These are phyloP conservation scores for Macrobrachium rosenbergii DNA, from an alignment of 1,140 invertebrate genomes.

Conservation along the genomic window DNA sequence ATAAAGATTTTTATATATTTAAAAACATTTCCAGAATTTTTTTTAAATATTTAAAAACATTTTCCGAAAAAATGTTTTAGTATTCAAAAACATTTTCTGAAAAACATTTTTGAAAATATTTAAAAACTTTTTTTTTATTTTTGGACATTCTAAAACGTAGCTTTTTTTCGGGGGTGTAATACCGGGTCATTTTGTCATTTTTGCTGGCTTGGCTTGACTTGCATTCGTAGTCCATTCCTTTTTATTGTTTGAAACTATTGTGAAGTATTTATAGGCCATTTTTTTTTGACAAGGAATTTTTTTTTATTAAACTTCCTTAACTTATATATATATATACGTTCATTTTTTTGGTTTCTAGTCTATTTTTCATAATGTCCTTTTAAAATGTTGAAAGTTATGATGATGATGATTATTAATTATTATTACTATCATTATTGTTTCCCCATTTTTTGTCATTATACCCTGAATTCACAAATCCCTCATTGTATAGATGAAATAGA, in stretches of 20 bases:
- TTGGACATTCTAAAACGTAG: background rate
- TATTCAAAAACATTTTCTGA: too few relatives aligned
- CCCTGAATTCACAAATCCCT: background rate
- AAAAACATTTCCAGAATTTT: too few relatives aligned
- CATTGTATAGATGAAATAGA: constrained; percentile 59
- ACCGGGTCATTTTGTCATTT: constrained; percentile 28
- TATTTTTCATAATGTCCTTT: constrained; percentile 50
- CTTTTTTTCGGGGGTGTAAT: background rate
- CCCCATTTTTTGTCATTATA: constrained; percentile 19
- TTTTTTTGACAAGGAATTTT: constrained; percentile 43
- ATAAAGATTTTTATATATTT: too few relatives aligned
- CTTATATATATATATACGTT: constrained; percentile 16
- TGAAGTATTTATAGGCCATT: constrained; percentile 46
- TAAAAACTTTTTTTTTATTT: background rate
- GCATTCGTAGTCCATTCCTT: constrained; percentile 60
- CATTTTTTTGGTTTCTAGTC: constrained; percentile 55
- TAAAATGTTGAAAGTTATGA: constrained; percentile 17
- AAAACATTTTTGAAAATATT: too few relatives aligned
- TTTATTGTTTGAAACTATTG: constrained; percentile 49
- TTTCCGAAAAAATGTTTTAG: too few relatives aligned
- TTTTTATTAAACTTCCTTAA: constrained; percentile 15
- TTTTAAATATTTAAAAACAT: too few relatives aligned
- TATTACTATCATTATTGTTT: constrained; percentile 38
- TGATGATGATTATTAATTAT: constrained; percentile 32
- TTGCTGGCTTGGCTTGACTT: constrained; percentile 4